Percentiles rank a stretch among this genome's conserved stretches.
phyloP scores from a whole-genome alignment of 2,113 vertebrate genomes.

The Oreochromis aureus region DNA sequence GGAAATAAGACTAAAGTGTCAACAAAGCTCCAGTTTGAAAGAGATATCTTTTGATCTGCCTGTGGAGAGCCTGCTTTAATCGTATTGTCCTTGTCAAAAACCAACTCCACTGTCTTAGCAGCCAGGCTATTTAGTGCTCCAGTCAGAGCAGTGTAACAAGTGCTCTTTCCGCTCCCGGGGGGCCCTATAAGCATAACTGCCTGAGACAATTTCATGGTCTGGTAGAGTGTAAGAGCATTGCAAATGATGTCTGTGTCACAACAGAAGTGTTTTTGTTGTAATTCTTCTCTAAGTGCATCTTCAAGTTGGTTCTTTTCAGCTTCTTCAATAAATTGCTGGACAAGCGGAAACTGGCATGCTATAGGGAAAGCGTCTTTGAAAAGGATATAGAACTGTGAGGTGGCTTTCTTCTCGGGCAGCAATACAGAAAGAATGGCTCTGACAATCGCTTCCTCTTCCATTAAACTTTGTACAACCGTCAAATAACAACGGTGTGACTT shows the following conservation, averaged over 20 bases:
- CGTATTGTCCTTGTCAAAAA: background rate
- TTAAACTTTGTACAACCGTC: conserved; percentile 11
- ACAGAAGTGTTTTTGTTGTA: conserved; percentile 58
- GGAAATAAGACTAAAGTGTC: conserved; percentile 75
- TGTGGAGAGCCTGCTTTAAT: background rate
- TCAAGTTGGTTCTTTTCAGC: conserved; percentile 30
- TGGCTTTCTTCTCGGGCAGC: conserved; percentile 21
- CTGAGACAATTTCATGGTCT: conserved; percentile 58
- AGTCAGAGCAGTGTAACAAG: conserved; percentile 71
- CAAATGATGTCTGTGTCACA: conserved; percentile 42
- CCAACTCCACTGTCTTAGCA: background rate
- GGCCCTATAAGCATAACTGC: conserved; percentile 77
- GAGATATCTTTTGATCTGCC: background rate
- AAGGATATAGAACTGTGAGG: conserved; percentile 54
- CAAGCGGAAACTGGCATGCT: conserved; percentile 16
- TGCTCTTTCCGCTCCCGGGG: conserved; percentile 81
- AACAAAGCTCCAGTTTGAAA: conserved; percentile 49
- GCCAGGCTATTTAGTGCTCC: conserved; percentile 69
- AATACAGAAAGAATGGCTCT: conserved; percentile 67
- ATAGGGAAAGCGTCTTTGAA: conserved; percentile 73
- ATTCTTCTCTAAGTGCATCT: conserved; percentile 58
- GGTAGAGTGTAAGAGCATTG: conserved; percentile 67
- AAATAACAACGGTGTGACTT: background rate
- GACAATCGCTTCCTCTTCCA: conserved; percentile 73
- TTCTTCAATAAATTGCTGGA: conserved; percentile 36